phyloP scores from a whole-genome alignment of 2,113 vertebrate genomes.

The Toxostoma redivivum region DNA sequence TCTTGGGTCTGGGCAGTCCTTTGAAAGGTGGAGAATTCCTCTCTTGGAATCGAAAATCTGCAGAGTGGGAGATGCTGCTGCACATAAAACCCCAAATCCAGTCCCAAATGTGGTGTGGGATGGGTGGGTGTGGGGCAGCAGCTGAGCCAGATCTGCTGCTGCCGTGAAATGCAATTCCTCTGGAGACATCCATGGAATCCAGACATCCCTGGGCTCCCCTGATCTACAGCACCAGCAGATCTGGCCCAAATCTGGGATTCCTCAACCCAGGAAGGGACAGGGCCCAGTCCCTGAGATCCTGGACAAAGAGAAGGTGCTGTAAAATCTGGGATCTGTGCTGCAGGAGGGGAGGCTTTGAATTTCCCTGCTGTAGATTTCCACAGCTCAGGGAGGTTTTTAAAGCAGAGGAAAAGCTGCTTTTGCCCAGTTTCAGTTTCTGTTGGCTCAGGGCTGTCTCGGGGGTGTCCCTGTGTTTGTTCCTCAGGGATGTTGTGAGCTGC shows the following conservation, averaged over 20 bases:
- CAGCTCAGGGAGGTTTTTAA: fast-evolving
- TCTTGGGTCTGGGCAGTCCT: fast-evolving
- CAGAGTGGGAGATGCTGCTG: not conserved
- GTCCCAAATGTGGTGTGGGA: not conserved
- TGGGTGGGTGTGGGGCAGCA: not conserved
- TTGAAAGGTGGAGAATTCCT: not conserved
- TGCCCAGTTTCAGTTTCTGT: not conserved
- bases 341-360: fast-evolving
- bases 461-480: not conserved
- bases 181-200: fast-evolving
- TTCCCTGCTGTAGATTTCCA: fast-evolving
- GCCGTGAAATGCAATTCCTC: fast-evolving
- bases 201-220: fast-evolving
- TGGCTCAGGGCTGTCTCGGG: not conserved
- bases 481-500: not conserved
- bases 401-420: not conserved
- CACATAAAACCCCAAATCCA: fast-evolving
- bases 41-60: not conserved
- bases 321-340: fast-evolving
- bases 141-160: not conserved
- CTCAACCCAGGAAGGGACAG: not conserved
- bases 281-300: fast-evolving
- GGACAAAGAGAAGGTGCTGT: fast-evolving
- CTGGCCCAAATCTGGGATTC: not conserved
- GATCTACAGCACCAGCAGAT: not conserved